Evolutionary conservation across 1,140 invertebrate genomes (phyloP).

Genomic region (Euura lappo): DNA sequence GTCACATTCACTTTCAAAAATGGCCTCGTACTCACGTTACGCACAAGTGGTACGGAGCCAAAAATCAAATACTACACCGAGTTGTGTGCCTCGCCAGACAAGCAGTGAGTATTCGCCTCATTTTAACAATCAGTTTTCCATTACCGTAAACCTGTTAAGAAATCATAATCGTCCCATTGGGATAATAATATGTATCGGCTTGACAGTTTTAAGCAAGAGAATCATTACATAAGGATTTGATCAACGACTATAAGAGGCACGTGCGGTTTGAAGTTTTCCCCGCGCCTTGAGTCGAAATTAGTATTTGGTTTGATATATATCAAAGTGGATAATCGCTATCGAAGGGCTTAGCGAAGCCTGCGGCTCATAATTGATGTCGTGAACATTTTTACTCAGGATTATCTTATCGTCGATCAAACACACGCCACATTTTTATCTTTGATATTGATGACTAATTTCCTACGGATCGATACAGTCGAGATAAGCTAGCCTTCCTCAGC

Average conservation of each 20-base stretch:
- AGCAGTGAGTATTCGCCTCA: constrained; percentile 62
- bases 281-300: neutral
- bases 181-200: too few species aligned
- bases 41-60: constrained; percentile 98
- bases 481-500: too few species aligned
- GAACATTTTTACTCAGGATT: neutral
- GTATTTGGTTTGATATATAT: neutral
- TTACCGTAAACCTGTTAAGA: too few species aligned
- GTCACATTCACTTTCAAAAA: constrained; percentile 94
- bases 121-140: neutral
- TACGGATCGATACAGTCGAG: too few species aligned
- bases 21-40: constrained; percentile 84
- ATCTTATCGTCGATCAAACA: neutral
- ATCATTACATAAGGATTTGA: too few species aligned
- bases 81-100: constrained; percentile 72
- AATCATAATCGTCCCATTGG: too few species aligned
- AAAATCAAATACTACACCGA: constrained; percentile 99
- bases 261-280: neutral
- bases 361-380: neutral
- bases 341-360: neutral
- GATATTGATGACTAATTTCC: too few species aligned
- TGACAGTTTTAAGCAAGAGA: too few species aligned
- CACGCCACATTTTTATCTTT: neutral
- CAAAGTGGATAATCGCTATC: neutral
- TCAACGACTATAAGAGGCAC: too few species aligned